Conservation (phyloP, 2,797 vertebrate genomes). For the Acanthurus leucopareius region DNA sequence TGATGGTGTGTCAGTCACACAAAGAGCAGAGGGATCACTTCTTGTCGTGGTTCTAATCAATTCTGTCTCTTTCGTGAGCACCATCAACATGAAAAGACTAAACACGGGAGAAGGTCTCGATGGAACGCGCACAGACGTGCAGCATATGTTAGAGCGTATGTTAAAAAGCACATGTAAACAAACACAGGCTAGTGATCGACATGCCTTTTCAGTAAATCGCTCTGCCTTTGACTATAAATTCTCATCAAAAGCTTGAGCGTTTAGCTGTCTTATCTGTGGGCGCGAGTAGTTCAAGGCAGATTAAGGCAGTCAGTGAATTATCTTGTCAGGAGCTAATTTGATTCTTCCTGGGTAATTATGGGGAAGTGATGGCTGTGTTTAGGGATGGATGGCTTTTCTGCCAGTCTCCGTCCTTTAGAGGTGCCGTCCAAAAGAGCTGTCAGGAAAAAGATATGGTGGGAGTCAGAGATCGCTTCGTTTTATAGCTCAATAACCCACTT, state of each 20-base stretch:
- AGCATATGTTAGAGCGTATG: background rate
- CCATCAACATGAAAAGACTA: slow-evolving; percentile 16
- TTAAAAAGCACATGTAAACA: slow-evolving; percentile 31
- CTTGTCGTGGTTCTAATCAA: slow-evolving; percentile 29
- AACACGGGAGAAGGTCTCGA: slow-evolving; percentile 17
- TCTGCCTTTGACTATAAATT: slow-evolving; percentile 52
- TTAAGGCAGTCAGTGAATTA: slow-evolving; percentile 76
- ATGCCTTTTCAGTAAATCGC: slow-evolving; percentile 41
- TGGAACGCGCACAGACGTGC: background rate
- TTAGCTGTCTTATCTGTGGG: slow-evolving; percentile 71
- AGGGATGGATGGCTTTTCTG: slow-evolving; percentile 67
- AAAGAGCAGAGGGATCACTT: slow-evolving; percentile 16
- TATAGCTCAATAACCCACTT: slow-evolving; percentile 73
- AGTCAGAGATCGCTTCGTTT: slow-evolving; percentile 62
- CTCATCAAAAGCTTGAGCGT: slow-evolving; percentile 63
- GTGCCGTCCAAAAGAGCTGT: slow-evolving; percentile 62
- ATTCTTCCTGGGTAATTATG: slow-evolving; percentile 84
- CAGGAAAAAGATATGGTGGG: slow-evolving; percentile 63
- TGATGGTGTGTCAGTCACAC: slow-evolving; percentile 39
- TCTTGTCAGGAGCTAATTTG: slow-evolving; percentile 84
- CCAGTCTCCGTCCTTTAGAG: slow-evolving; percentile 61
- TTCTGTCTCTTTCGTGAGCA: slow-evolving; percentile 9
- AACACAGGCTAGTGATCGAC: background rate
- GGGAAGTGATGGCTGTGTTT: slow-evolving; percentile 79
- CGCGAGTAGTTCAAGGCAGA: slow-evolving; percentile 53